Evolutionary conservation across 2,113 vertebrate genomes (phyloP), one percentile per base, ranked within the genome.

Genomic region (Paedocypris sp.): DNA sequence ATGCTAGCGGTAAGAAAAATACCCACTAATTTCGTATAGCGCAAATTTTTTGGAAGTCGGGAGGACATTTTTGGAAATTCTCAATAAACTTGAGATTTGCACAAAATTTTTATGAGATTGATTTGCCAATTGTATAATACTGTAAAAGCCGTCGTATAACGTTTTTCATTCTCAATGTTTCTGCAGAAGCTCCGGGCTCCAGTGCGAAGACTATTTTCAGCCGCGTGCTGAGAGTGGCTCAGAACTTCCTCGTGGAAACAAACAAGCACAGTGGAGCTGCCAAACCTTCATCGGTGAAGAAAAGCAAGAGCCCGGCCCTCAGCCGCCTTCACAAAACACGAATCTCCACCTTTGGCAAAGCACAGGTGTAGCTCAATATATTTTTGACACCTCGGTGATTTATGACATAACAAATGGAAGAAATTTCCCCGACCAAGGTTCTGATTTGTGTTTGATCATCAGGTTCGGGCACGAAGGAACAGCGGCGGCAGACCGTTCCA

Each of bases 181-280:
- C 36, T 43, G 0, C 38, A 77, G 75, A 72, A 11, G 35, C 52
- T 26, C 45, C 68, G 5, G 50, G 65, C 2, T 31, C 69, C 1
- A 53, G 63, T 6, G 23, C 70, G 6, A 71, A 68, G 41, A 73
- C 63, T 29, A 65, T 80, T 6, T 62, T 84, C 57, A 62, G 47
- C 1, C 71, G 77, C 1, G 31, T 82, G 41, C 43, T 82, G 56
- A 73, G 60, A 7, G 31, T 76, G 38, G 79, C 77, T 4, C 78
- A 81, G 60, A 67, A 64, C 4, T 79, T 73, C 70, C 42, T 86
- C 54, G 20, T 72, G 26, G 71, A 75, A 12, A 64, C 75, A 1
- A 62, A 66, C 26, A 57, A 61, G 19, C 56, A 72, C 15, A 64
- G 26, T 8, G 9, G 13, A 1, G 54, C 68, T 6, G 60, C 41